Conservation (phyloP, 2,888 invertebrate genomes). For the Loripinus fragilis region DNA sequence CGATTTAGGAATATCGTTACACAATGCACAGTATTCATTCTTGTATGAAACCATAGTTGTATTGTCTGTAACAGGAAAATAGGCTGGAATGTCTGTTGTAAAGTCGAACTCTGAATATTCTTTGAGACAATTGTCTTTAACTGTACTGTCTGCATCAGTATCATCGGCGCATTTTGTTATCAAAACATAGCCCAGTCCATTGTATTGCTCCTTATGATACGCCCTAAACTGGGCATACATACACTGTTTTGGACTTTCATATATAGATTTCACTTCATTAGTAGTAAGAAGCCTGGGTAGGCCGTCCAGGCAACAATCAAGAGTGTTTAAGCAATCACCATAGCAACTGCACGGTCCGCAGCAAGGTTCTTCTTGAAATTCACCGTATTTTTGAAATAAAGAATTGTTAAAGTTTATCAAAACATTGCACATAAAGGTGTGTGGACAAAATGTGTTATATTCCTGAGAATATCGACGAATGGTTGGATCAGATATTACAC, state of each 20-base stretch:
- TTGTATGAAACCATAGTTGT: neutral
- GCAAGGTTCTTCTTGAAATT: neutral
- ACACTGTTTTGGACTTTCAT: conserved; percentile 2
- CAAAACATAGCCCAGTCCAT: conserved; percentile 18
- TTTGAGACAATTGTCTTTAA: conserved; percentile 22
- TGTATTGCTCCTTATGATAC: neutral
- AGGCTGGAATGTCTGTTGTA: conserved; percentile 6
- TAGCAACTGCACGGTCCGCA: conserved; percentile 19
- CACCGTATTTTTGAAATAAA: neutral
- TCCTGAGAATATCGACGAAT: neutral
- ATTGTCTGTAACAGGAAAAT: conserved; percentile 16
- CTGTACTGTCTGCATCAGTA: neutral
- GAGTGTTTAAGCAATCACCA: neutral
- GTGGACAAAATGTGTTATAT: conserved; percentile 24
- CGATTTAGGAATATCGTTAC: neutral
- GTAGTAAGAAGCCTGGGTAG: neutral
- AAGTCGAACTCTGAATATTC: conserved; percentile 31
- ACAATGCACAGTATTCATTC: conserved; percentile 27
- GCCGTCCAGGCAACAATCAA: conserved; percentile 26
- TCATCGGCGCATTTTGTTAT: conserved; percentile 12
- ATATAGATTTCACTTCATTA: conserved; percentile 2
- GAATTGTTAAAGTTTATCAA: neutral
- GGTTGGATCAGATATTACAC: neutral
- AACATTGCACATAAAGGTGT: conserved; percentile 22
- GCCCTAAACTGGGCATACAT: conserved; percentile 18